Evolutionary conservation across 2,113 vertebrate species (phyloP), one percentile per base, ranked within the genome.

Genomic region (Piprites chloris): DNA sequence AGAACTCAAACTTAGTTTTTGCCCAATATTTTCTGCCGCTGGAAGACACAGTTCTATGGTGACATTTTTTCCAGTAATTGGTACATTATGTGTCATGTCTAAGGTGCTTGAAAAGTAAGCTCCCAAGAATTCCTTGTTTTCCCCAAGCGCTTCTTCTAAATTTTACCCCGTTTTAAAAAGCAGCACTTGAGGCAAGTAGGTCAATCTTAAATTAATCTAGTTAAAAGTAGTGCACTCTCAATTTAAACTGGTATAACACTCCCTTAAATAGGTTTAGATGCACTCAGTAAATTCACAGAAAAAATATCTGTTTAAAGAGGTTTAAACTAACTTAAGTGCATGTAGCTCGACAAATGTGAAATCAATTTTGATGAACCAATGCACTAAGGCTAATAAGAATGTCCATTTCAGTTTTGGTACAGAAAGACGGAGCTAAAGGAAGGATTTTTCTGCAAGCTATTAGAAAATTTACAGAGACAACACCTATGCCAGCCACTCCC

Each of bases 211-310:
- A 93, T 95, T 90, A 92, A 95, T 74, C 39, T 61, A 78, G 33
- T 88, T 96, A 88, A 65, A 96, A 86, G 85, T 46, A 86, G 72
- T 75, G 33, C n/a, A 67, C 28, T 93, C 87, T 73, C 71, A 73
- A 91, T 82, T 93, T 75, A 93, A 90, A 95, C 52, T 76, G 80
- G 85, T 95, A 92, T 96, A 97, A 93, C 75, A 47, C 19, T 90
- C n/a, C 72, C 63, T 93, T 95, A 95, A 96, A 97, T 63, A 89
- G 78, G 42, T 78, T 95, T 93, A 93, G 58, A 94, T 72, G 77
- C 37, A 80, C 95, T 84, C 32, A 61, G 49, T 87, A 63, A 82
- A 50, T 91, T 95, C 69, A 13, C 28, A 77, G 67, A 84, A 87
- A 85, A 82, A 89, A 42, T 5, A 76, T 46, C 19, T 49, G 26